These are phyloP conservation scores for Conops quadrifasciatus DNA, from an alignment of 2,888 invertebrate genomes.

Conservation along the genomic window DNA sequence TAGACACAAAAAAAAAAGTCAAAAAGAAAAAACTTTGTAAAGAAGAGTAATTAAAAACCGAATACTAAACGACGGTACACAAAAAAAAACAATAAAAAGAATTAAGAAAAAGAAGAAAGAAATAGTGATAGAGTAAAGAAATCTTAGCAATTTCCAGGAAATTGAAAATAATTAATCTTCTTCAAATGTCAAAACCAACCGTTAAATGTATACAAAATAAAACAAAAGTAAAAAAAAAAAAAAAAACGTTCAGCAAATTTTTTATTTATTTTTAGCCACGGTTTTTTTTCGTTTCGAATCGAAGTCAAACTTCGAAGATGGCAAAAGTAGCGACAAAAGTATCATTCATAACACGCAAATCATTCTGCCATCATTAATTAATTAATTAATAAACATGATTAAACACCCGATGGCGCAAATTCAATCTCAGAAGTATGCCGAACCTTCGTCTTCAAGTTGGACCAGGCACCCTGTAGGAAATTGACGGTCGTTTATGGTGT, in stretches of 20 bases:
- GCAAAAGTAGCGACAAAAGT: not conserved
- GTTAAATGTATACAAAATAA: not conserved
- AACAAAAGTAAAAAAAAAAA: not conserved
- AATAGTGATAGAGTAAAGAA: not conserved
- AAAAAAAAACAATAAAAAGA: not conserved
- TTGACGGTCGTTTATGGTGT: too few species aligned
- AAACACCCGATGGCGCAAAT: slow-evolving; percentile 25
- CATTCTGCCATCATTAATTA: slow-evolving; percentile 25
- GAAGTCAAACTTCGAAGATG: not conserved
- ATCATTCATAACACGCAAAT: not conserved
- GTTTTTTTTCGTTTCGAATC: too few species aligned
- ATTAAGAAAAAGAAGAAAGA: not conserved
- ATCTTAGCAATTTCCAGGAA: not conserved
- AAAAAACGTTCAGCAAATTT: not conserved
- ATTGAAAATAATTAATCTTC: too few species aligned
- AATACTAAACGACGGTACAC: not conserved
- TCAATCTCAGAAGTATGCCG: too few species aligned
- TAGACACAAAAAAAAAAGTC: not conserved
- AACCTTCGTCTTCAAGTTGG: too few species aligned
- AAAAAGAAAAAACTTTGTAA: not conserved
- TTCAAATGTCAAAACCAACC: not conserved
- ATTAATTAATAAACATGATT: slow-evolving; percentile 30
- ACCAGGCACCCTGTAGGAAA: too few species aligned
- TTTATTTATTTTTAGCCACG: too few species aligned
- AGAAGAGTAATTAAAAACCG: not conserved